Percentiles rank a stretch among this genome's conserved stretches.
phyloP scores from a whole-genome alignment of 2,113 vertebrate genomes.

The Limanda limanda region DNA sequence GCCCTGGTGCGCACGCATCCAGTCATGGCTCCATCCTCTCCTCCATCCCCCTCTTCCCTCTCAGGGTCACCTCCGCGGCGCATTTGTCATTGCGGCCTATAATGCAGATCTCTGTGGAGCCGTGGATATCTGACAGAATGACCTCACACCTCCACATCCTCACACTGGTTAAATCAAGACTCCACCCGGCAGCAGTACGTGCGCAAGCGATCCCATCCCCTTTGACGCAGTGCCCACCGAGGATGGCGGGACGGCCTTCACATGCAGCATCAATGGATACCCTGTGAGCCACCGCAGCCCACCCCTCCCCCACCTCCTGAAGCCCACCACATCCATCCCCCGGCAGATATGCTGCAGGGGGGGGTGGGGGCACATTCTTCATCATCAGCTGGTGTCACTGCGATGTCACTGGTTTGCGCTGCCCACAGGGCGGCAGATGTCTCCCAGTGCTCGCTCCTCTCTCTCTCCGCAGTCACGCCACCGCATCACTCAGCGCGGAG shows the following conservation, averaged over 20 bases:
- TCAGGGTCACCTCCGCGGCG: conserved; percentile 59
- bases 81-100: not conserved
- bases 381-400: conserved; percentile 38
- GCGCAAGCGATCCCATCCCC: conserved; percentile 51
- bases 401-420: conserved; percentile 20
- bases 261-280: conserved; percentile 9
- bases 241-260: conserved; percentile 11
- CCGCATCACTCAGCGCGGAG: conserved; percentile 10
- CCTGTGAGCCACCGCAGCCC: not conserved
- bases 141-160: not conserved
- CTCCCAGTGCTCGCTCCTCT: conserved; percentile 13
- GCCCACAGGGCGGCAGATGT: conserved; percentile 8
- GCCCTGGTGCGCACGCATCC: not conserved
- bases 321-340: too few species aligned
- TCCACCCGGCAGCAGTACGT: conserved; percentile 40
- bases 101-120: not conserved
- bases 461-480: conserved; percentile 51
- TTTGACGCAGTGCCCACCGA: conserved; percentile 80
- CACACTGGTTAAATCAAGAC: conserved; percentile 11
- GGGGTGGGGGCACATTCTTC: not conserved
- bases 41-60: not conserved
- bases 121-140: conserved; percentile 11
- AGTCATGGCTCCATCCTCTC: not conserved
- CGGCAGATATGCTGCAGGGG: not conserved
- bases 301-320: not conserved